phyloP scores from a whole-genome alignment of 2,797 vertebrate species.

The Diglossa cyanea region DNA sequence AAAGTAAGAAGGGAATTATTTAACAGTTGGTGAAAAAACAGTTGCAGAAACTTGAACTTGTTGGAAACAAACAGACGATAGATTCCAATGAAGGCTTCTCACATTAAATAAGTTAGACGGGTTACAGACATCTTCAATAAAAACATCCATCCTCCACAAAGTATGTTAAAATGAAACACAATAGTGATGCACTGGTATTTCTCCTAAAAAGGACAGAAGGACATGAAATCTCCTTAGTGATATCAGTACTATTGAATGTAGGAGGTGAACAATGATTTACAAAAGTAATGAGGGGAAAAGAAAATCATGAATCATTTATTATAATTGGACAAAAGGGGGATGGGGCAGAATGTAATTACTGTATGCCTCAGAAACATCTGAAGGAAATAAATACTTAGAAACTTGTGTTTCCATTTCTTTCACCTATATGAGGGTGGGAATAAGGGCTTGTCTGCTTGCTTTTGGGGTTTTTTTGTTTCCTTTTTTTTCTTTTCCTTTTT shows the following conservation, averaged over 20 bases:
- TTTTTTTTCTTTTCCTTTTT: not conserved
- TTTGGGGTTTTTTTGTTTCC: not conserved
- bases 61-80: constrained; percentile 36
- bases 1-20: constrained; percentile 18
- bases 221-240: constrained; percentile 65
- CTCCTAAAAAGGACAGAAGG: constrained; percentile 71
- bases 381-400: constrained; percentile 12
- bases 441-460: constrained; percentile 14
- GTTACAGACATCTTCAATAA: constrained; percentile 55
- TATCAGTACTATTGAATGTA: constrained; percentile 59
- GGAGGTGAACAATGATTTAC: constrained; percentile 64
- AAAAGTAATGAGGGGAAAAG: not conserved
- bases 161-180: constrained; percentile 67
- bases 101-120: constrained; percentile 63
- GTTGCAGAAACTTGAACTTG: constrained; percentile 35
- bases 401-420: constrained; percentile 18
- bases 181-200: constrained; percentile 57
- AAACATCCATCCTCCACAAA: constrained; percentile 57
- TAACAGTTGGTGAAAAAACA: constrained; percentile 24
- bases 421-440: not conserved
- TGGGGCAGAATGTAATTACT: constrained; percentile 24
- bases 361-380: constrained; percentile 15
- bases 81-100: constrained; percentile 51
- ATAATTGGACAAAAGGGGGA: constrained; percentile 22
- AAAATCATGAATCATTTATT: constrained; percentile 49